These are phyloP conservation scores for Chromis chromis DNA, from an alignment of 2,797 vertebrate genomes.

Conservation along the genomic window DNA sequence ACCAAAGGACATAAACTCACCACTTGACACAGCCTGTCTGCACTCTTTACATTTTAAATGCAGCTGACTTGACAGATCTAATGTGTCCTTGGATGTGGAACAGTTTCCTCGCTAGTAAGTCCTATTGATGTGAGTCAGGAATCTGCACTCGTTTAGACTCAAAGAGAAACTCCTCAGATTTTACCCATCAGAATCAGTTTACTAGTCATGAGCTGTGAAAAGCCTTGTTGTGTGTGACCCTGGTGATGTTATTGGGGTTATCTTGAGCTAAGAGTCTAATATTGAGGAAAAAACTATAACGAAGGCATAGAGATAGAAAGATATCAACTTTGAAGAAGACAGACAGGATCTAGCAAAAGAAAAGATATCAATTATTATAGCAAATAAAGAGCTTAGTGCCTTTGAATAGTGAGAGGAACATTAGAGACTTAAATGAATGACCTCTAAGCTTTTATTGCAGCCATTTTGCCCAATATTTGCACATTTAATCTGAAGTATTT, in stretches of 20 bases:
- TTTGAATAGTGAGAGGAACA: background rate
- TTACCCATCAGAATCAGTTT: conserved; percentile 27
- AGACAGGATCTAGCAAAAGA: background rate
- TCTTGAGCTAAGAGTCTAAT: background rate
- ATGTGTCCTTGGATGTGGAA: conserved; percentile 30
- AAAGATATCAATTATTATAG: background rate
- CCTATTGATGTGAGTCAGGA: conserved; percentile 5
- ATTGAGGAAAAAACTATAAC: background rate
- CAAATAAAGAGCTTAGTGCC: background rate
- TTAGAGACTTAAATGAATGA: background rate
- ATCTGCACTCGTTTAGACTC: conserved; percentile 15
- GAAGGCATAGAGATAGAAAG: background rate
- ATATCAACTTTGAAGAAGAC: background rate
- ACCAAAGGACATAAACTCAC: conserved; percentile 47
- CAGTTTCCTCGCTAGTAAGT: conserved; percentile 26
- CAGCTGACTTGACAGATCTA: conserved; percentile 44
- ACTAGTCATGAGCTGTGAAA: conserved; percentile 2
- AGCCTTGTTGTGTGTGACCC: background rate
- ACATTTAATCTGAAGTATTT: background rate
- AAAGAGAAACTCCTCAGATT: conserved; percentile 5
- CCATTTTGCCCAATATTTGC: background rate
- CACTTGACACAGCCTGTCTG: conserved; percentile 64
- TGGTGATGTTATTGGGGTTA: background rate
- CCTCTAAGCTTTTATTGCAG: background rate
- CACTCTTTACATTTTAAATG: conserved; percentile 58